These are phyloP conservation scores for Anarrhichthys ocellatus DNA, from an alignment of 2,113 vertebrate species.

Conservation along the genomic window DNA sequence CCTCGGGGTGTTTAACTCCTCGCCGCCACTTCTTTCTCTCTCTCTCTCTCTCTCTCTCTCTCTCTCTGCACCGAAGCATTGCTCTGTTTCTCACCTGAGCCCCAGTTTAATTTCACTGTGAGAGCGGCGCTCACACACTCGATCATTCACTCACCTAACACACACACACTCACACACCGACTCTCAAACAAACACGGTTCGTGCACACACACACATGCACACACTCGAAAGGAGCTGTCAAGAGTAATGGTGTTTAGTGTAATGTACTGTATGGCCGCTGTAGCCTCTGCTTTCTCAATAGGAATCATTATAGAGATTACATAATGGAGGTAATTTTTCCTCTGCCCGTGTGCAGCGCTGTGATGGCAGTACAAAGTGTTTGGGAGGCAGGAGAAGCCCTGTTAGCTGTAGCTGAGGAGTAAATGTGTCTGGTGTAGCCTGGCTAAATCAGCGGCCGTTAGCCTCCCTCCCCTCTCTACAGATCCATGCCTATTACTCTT, in stretches of 20 bases:
- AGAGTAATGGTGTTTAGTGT: slow-evolving; percentile 75
- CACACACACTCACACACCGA: slow-evolving; percentile 3
- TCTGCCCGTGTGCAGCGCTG: slow-evolving; percentile 24
- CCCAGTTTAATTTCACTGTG: slow-evolving; percentile 76
- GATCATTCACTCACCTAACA: slow-evolving; percentile 42
- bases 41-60: not conserved
- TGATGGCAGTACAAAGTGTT: slow-evolving; percentile 61
- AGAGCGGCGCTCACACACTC: slow-evolving; percentile 43
- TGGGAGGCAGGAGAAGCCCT: slow-evolving; percentile 52
- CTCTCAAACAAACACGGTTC: not conserved
- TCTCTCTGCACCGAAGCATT: slow-evolving; percentile 21
- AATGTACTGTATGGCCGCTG: slow-evolving; percentile 71
- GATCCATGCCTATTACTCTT: slow-evolving; percentile 80
- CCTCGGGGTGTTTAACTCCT: slow-evolving; percentile 62
- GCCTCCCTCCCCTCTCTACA: slow-evolving; percentile 41
- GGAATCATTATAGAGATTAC: slow-evolving; percentile 77
- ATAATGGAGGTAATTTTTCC: slow-evolving; percentile 75
- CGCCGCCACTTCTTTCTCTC: not conserved
- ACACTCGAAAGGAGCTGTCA: slow-evolving; percentile 64
- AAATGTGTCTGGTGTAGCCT: slow-evolving; percentile 67
- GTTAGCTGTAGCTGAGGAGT: slow-evolving; percentile 62
- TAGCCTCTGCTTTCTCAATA: slow-evolving; percentile 72
- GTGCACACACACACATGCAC: slow-evolving; percentile 5
- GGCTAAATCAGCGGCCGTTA: slow-evolving; percentile 65
- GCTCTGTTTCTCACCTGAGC: slow-evolving; percentile 77